A percentile compares a stretch with the other conserved stretches of the same genome.
These are phyloP conservation scores for Alligator mississippiensis DNA, from an alignment of 2,113 vertebrate genomes.

Conservation along the genomic window DNA sequence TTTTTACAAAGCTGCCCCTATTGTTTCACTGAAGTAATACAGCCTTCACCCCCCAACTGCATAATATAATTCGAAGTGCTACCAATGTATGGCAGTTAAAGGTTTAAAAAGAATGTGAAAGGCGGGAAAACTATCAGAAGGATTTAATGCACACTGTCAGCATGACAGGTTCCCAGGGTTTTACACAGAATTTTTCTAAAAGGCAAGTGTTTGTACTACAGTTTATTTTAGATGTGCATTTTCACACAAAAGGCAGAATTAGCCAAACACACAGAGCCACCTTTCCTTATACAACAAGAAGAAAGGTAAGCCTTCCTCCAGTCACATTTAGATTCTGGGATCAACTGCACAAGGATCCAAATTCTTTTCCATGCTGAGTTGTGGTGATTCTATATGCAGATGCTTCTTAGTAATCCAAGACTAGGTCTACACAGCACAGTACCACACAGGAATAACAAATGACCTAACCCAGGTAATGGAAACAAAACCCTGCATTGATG, in stretches of 20 bases:
- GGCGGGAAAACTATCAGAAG: neutral
- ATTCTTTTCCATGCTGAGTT: rapidly evolving
- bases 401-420: neutral
- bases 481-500: too few relatives aligned
- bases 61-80: rapidly evolving
- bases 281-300: too few relatives aligned
- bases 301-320: neutral
- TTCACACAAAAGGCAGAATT: neutral
- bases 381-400: neutral
- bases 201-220: neutral
- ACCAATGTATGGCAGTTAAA: neutral
- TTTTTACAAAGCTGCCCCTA: rapidly evolving
- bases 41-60: neutral
- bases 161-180: conserved; percentile 34
- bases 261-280: too few relatives aligned
- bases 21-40: rapidly evolving
- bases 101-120: rapidly evolving
- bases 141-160: conserved; percentile 12
- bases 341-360: neutral
- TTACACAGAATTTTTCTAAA: neutral
- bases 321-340: neutral
- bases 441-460: too few relatives aligned
- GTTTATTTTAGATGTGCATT: neutral
- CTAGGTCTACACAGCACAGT: too few relatives aligned
- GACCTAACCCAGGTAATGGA: too few relatives aligned